Conservation (phyloP, 1,140 invertebrate genomes). For the Orussus abietinus region DNA sequence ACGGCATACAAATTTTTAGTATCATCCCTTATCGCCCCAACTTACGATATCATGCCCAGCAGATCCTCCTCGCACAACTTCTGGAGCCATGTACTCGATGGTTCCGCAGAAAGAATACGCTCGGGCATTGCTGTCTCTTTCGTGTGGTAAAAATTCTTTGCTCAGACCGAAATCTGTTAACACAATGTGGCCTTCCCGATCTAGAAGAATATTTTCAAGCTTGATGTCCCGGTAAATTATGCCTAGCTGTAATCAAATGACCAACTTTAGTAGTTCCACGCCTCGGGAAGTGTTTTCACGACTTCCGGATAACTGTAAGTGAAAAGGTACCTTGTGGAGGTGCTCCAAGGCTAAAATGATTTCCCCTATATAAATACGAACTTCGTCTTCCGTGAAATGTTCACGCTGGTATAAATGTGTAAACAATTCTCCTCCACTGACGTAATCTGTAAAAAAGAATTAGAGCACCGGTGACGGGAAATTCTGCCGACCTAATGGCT, state of each 20-base stretch:
- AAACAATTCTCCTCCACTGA: slow-evolving; percentile 88
- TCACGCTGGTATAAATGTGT: slow-evolving; percentile 87
- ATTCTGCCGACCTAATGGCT: not conserved
- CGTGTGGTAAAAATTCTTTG: slow-evolving; percentile 76
- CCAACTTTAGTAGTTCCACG: no score
- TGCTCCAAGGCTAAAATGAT: slow-evolving; percentile 88
- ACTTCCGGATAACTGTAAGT: no score
- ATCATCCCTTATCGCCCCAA: no score
- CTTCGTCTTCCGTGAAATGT: slow-evolving; percentile 78
- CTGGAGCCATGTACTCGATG: slow-evolving; percentile 95
- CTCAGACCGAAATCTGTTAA: slow-evolving; percentile 89
- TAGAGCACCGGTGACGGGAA: not conserved
- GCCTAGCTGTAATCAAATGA: slow-evolving; percentile 77
- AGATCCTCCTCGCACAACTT: slow-evolving; percentile 78
- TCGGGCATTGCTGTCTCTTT: slow-evolving; percentile 56
- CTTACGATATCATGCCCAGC: slow-evolving; percentile 87
- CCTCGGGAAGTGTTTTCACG: no score
- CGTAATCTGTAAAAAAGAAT: slow-evolving; percentile 73
- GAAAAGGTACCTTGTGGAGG: slow-evolving; percentile 85
- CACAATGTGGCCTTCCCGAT: slow-evolving; percentile 84
- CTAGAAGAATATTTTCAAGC: slow-evolving; percentile 87
- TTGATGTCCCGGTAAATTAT: slow-evolving; percentile 97
- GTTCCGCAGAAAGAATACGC: slow-evolving; percentile 98
- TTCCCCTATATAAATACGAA: slow-evolving; percentile 87
- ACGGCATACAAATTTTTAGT: not conserved